Evolutionary conservation across 2,888 invertebrate genomes (phyloP).

Genomic region (Synanthedon vespiformis): DNA sequence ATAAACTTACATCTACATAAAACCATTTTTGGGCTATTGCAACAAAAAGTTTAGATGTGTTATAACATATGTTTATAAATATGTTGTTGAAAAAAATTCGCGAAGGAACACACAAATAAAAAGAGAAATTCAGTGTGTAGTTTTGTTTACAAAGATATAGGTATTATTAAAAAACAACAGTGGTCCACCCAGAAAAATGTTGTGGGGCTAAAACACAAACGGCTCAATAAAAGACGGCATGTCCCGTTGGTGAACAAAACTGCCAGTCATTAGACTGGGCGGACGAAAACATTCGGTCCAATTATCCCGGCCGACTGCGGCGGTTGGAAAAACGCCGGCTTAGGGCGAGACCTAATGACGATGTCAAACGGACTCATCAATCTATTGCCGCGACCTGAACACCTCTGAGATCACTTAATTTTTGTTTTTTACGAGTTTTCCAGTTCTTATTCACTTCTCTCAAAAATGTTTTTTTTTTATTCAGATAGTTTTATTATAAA

Average conservation of each 20-base stretch:
- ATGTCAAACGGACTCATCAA: slow-evolving; percentile 58
- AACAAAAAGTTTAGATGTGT: no score
- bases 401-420: slow-evolving; percentile 7
- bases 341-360: slow-evolving; percentile 55
- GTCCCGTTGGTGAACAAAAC: slow-evolving; percentile 61
- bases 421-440: not conserved
- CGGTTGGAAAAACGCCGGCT: slow-evolving; percentile 39
- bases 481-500: no score
- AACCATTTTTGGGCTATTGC: no score
- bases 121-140: no score
- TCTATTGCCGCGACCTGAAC: slow-evolving; percentile 41
- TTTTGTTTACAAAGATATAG: not conserved
- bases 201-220: slow-evolving; percentile 42
- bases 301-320: slow-evolving; percentile 37
- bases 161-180: slow-evolving; percentile 25
- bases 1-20: no score
- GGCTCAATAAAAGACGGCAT: slow-evolving; percentile 54
- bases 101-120: no score
- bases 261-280: slow-evolving; percentile 61
- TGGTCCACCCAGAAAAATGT: slow-evolving; percentile 22
- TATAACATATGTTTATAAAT: no score
- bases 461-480: no score
- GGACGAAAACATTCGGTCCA: slow-evolving; percentile 61
- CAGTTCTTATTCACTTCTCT: no score
- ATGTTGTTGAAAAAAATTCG: no score